Percentiles rank a stretch among this genome's conserved stretches.
These are phyloP conservation scores for Gracilinanus agilis DNA, from an alignment of 2,113 vertebrate species.

Conservation along the genomic window DNA sequence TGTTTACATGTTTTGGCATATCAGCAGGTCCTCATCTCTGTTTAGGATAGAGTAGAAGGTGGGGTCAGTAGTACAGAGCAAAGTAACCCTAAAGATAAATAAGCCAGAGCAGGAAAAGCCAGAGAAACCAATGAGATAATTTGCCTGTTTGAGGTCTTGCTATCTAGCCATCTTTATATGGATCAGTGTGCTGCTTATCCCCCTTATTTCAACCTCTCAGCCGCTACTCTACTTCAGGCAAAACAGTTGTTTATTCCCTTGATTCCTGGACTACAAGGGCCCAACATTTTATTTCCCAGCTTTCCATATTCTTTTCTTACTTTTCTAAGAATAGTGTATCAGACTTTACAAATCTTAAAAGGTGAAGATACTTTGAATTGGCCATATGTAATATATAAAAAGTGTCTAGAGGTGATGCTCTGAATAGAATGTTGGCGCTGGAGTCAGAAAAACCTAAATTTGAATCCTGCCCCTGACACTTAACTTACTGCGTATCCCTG, in stretches of 20 bases:
- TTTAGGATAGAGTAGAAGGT: not conserved
- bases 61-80: not conserved
- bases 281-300: not conserved
- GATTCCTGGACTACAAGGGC: not conserved
- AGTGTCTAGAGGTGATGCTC: not conserved
- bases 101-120: not conserved
- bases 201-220: not conserved
- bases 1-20: not conserved
- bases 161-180: not conserved
- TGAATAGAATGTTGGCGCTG: not conserved
- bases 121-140: not conserved
- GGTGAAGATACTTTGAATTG: not conserved
- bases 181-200: not conserved
- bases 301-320: not conserved
- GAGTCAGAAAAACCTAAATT: not conserved
- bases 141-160: not conserved
- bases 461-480: not conserved
- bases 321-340: not conserved
- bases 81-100: not conserved
- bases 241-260: not conserved
- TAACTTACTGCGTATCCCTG: not conserved
- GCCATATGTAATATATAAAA: not conserved
- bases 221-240: not conserved
- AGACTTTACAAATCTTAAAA: not conserved
- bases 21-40: not conserved